Conservation (phyloP, 37 sponge, comb jelly and placozoan species). For the Axinella damicornis region DNA sequence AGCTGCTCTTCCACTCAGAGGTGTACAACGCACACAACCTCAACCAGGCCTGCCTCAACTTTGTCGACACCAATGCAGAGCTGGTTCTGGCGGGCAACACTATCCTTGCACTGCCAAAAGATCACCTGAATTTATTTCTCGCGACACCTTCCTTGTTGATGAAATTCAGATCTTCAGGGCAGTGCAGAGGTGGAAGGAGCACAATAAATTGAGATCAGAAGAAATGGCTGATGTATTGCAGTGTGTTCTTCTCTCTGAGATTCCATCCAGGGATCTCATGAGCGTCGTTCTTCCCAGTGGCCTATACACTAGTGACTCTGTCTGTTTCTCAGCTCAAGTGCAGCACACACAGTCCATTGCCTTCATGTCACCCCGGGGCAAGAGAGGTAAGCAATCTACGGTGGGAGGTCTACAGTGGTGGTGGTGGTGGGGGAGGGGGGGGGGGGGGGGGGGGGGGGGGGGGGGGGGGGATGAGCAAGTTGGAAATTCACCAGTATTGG, state of each 20-base stretch:
- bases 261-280: background rate
- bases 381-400: background rate
- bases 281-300: constrained; percentile 2
- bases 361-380: background rate
- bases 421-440: too few relatives aligned
- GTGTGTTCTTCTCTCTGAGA: constrained; percentile 30
- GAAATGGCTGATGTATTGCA: constrained; percentile 4
- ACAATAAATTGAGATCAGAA: background rate
- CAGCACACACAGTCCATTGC: background rate
- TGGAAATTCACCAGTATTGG: too few relatives aligned
- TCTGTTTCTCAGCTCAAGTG: background rate
- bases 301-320: background rate
- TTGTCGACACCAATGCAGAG: constrained; percentile 17
- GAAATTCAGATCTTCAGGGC: constrained; percentile 30
- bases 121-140: constrained; percentile 17
- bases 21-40: background rate
- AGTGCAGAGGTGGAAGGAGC: constrained; percentile 27
- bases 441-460: too few relatives aligned
- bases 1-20: constrained; percentile 10
- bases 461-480: too few relatives aligned
- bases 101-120: constrained; percentile 7
- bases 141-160: constrained; percentile 25
- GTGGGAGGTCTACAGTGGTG: too few relatives aligned
- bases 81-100: background rate
- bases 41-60: background rate